Conservation (phyloP, 2,888 invertebrate genomes). For the Platerodrilus igneus region DNA sequence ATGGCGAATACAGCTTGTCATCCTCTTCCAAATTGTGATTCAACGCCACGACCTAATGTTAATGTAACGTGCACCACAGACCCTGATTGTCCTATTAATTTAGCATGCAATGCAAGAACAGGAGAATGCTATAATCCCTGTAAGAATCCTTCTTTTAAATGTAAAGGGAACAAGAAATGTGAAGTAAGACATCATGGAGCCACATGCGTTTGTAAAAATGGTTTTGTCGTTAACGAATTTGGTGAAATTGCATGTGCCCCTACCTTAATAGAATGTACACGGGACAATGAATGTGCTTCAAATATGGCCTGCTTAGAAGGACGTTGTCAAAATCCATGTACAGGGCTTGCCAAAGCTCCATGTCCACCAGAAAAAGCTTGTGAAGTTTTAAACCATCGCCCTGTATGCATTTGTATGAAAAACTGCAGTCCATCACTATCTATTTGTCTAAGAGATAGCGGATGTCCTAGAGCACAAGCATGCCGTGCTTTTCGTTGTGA, state of each 20-base stretch:
- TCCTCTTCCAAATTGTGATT: conserved; percentile 73
- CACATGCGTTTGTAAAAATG: conserved; percentile 83
- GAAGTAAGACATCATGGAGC: conserved; percentile 81
- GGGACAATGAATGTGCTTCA: conserved; percentile 78
- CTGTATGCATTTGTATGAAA: conserved; percentile 81
- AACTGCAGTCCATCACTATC: conserved; percentile 82
- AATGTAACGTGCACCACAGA: conserved; percentile 60
- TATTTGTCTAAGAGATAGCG: conserved; percentile 84
- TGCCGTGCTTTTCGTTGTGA: conserved; percentile 86
- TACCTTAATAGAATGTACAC: conserved; percentile 70
- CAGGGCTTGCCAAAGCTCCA: conserved; percentile 56
- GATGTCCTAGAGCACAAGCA: conserved; percentile 79
- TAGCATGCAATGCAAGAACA: conserved; percentile 66
- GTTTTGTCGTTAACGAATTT: conserved; percentile 81
- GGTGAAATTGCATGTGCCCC: conserved; percentile 85
- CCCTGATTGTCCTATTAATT: conserved; percentile 67
- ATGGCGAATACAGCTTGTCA: conserved; percentile 74
- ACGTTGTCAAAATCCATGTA: conserved; percentile 84
- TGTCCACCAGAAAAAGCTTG: conserved; percentile 83
- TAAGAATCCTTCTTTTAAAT: conserved; percentile 60
- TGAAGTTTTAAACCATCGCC: conserved; percentile 81
- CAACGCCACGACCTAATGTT: conserved; percentile 55
- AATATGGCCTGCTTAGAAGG: conserved; percentile 80
- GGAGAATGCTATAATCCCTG: conserved; percentile 81
- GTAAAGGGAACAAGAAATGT: conserved; percentile 80